phyloP scores from a whole-genome alignment of 2,888 invertebrate genomes.

The Apantesis nais region DNA sequence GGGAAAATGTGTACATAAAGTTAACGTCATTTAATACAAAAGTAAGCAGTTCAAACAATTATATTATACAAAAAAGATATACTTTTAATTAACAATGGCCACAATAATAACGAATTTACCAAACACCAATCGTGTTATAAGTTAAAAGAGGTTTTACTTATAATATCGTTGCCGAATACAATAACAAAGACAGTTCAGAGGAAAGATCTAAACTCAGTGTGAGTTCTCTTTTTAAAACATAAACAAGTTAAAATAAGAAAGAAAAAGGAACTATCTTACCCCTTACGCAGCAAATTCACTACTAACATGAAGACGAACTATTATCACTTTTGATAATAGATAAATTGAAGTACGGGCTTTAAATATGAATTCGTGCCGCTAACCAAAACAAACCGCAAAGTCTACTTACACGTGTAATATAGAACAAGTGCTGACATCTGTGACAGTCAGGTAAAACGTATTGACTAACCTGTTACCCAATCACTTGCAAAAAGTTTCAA shows the following conservation, averaged over 20 bases:
- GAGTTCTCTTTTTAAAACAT: neutral
- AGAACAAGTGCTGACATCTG: slow-evolving; percentile 33
- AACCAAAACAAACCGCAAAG: slow-evolving; percentile 37
- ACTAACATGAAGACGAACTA: slow-evolving; percentile 28
- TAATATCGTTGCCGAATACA: too few species aligned
- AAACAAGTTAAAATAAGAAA: slow-evolving; percentile 11
- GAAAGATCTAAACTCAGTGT: neutral
- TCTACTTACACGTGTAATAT: slow-evolving; percentile 22
- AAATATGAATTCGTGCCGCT: slow-evolving; percentile 6
- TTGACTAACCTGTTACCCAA: neutral
- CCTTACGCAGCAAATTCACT: slow-evolving; percentile 25
- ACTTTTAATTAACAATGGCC: neutral
- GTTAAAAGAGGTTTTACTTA: too few species aligned
- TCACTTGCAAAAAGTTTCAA: neutral
- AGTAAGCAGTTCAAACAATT: too few species aligned
- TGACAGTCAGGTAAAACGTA: neutral
- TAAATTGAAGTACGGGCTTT: slow-evolving; percentile 9
- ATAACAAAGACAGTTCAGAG: neutral
- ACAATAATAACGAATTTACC: neutral
- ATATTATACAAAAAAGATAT: too few species aligned
- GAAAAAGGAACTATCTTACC: slow-evolving; percentile 31
- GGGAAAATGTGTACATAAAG: neutral
- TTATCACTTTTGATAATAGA: slow-evolving; percentile 30
- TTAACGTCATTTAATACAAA: too few species aligned
- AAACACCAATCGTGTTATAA: too few species aligned